A percentile compares a stretch with the other conserved stretches of the same genome.
phyloP scores from a whole-genome alignment of 2,888 invertebrate genomes.

The Agrilus mali region DNA sequence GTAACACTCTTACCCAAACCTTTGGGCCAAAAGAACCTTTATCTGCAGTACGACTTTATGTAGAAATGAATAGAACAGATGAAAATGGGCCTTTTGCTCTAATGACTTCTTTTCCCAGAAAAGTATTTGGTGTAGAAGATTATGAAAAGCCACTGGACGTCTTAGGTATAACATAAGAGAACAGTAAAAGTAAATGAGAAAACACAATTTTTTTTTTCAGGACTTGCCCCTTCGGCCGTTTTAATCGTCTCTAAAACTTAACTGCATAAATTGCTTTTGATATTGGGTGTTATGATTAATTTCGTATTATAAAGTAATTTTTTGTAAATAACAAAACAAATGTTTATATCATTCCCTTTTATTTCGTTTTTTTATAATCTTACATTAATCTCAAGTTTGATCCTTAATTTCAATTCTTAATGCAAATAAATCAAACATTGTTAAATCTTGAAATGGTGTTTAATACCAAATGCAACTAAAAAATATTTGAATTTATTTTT shows the following conservation, averaged over 20 bases:
- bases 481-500: no score
- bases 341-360: no score
- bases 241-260: constrained; percentile 57
- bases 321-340: background rate
- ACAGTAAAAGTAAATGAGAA: background rate
- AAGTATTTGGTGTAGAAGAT: constrained; percentile 74
- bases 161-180: constrained; percentile 46
- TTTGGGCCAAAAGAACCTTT: constrained; percentile 81
- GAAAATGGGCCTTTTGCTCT: constrained; percentile 58
- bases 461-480: no score
- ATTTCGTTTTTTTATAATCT: background rate
- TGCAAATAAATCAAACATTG: no score
- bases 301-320: background rate
- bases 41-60: constrained; percentile 78
- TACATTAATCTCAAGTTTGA: no score
- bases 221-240: constrained; percentile 75
- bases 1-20: constrained; percentile 56
- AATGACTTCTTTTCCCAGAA: constrained; percentile 86
- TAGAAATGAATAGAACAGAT: constrained; percentile 73
- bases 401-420: no score
- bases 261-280: constrained; percentile 7
- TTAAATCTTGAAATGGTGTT: no score
- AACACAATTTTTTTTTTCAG: constrained; percentile 35
- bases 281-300: background rate
- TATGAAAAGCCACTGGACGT: constrained; percentile 76